phyloP scores from a whole-genome alignment of 2,113 vertebrate genomes.

The Lipotes vexillifer region DNA sequence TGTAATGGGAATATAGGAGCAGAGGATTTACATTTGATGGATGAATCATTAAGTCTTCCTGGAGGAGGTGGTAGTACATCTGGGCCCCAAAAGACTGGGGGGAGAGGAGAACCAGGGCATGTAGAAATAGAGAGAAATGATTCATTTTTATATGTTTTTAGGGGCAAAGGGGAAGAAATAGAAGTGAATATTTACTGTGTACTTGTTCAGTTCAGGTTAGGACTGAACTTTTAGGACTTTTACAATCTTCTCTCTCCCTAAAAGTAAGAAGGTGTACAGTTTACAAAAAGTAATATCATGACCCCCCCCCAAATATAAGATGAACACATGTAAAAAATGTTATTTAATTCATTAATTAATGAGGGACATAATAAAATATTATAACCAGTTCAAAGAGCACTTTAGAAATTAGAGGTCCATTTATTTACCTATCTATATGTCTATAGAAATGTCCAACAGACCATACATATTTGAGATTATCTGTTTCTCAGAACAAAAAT shows the following conservation, averaged over 20 bases:
- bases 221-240: neutral
- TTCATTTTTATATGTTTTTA: neutral
- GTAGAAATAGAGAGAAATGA: neutral
- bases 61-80: neutral
- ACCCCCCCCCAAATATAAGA: neutral
- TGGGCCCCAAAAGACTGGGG: neutral
- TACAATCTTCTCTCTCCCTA: neutral
- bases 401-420: neutral
- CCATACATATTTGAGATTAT: neutral
- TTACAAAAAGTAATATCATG: neutral
- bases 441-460: neutral
- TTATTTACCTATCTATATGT: neutral
- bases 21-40: neutral
- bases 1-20: neutral
- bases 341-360: neutral
- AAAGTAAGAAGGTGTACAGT: neutral
- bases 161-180: neutral
- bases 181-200: neutral
- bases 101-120: no score
- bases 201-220: neutral
- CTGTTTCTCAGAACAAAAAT: neutral
- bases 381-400: neutral
- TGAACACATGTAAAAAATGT: neutral
- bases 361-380: neutral
- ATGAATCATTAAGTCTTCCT: neutral